Evolutionary conservation across 2,888 invertebrate species (phyloP), one percentile per base, ranked within the genome.

Genomic region (Cylindroiulus punctatus): DNA sequence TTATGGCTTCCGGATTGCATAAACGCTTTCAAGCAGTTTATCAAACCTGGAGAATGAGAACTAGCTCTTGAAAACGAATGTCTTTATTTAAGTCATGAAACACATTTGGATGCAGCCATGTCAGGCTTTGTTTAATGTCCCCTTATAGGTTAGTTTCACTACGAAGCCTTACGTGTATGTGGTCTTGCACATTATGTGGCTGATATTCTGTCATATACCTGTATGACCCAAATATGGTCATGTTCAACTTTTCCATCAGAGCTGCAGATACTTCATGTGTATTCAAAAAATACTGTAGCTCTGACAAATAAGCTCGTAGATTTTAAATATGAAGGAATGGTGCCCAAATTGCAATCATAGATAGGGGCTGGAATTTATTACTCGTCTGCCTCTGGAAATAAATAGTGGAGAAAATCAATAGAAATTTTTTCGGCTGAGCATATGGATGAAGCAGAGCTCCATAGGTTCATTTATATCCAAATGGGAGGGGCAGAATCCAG

Each of bases 381-480:
- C 44, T 26, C 42, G 3, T 44, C 22, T 42, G 83, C 42, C 36
- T 83, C 83, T 22, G 26, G 83, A 40, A 40, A 83, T 83, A 83
- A 83, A 42, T 82, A 82, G 42, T 32, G 83, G 32, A 83, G 44
- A 83, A 83, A 83, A 83, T 83, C 83, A 83, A 83, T 83, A 83
- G 19, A n/a, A 12, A 7, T 83, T 83, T 83, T 83, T 83, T 22
- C 2, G 22, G 30, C 5, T 12, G 83, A n/a, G n/a, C 83, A 19
- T 44, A 83, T 83, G 83, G 26, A 12, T 22, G 40, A 4, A 22
- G n/a, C 36, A 83, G 26, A 40, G 40, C 14, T 83, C 12, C 19
- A 3, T n/a, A 40, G 44, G 32, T 40, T 40, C 40, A 19, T 83
- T 17, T 36, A 22, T 19, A 4, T 83, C 40, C 32, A 83, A 83